Evolutionary conservation across 2,797 vertebrate genomes (phyloP).

Genomic region (Zalophus californianus): DNA sequence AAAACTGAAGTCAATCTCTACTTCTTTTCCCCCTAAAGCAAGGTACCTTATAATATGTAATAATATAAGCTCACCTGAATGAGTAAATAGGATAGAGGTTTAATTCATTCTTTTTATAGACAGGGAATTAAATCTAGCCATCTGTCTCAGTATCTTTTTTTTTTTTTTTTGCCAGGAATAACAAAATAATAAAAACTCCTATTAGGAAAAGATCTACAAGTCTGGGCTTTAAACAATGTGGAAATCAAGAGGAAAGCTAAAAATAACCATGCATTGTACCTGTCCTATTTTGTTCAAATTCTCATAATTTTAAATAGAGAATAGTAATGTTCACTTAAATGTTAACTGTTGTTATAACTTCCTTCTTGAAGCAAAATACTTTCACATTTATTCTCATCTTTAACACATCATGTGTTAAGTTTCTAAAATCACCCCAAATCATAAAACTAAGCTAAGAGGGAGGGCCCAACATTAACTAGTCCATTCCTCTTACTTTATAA

Average conservation of each 20-base stretch:
- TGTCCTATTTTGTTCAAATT: not conserved
- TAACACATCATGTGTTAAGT: not conserved
- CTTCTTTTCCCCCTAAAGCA: not conserved
- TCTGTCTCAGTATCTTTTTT: not conserved
- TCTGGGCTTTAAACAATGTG: not conserved
- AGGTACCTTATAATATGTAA: not conserved
- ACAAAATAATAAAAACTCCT: not conserved
- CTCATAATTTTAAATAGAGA: constrained; percentile 12
- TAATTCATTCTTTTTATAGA: not conserved
- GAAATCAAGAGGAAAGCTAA: not conserved
- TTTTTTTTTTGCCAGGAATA: not conserved
- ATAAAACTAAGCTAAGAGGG: not conserved
- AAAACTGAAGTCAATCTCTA: not conserved
- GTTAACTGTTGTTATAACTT: not conserved
- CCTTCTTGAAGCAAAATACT: constrained; percentile 33
- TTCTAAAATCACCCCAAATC: constrained; percentile 19
- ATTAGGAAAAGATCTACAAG: not conserved
- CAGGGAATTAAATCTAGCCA: not conserved
- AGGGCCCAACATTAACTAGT: not conserved
- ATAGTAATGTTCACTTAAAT: not conserved
- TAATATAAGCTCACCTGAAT: not conserved
- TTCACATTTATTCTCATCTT: constrained; percentile 23
- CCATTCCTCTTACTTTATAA: constrained; percentile 11
- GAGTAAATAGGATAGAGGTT: not conserved
- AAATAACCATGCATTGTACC: not conserved